phyloP scores from a whole-genome alignment of 1,140 invertebrate genomes.

The Proales similis region DNA sequence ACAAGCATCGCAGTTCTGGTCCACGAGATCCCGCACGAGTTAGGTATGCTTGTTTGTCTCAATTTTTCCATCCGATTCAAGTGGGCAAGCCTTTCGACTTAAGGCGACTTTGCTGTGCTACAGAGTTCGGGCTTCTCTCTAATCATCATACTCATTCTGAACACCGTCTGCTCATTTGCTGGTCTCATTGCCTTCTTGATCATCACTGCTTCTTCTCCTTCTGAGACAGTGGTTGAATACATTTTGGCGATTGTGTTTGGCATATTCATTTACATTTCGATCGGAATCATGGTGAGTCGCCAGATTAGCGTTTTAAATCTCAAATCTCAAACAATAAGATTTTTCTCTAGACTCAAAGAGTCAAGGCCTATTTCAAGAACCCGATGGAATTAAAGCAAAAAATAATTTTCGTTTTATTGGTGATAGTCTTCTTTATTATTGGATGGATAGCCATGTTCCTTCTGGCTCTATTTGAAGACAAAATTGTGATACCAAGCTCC shows the following conservation, averaged over 20 bases:
- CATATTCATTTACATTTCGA: slow-evolving; percentile 22
- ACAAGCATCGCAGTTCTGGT: slow-evolving; percentile 64
- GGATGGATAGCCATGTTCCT: slow-evolving; percentile 31
- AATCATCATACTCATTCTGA: slow-evolving; percentile 15
- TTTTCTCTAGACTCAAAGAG: background rate
- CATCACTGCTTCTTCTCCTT: background rate
- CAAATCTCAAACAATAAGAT: background rate
- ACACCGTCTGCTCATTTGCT: slow-evolving; percentile 6
- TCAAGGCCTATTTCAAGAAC: background rate
- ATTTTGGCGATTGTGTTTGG: slow-evolving; percentile 31
- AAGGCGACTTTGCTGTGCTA: slow-evolving; percentile 31
- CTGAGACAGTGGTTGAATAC: slow-evolving; percentile 7
- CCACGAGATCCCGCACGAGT: slow-evolving; percentile 66
- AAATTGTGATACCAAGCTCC: no score
- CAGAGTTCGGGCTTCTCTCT: slow-evolving; percentile 10
- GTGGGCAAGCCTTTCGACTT: slow-evolving; percentile 57
- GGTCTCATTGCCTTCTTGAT: slow-evolving; percentile 5
- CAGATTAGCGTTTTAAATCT: background rate
- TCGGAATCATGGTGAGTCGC: slow-evolving; percentile 28
- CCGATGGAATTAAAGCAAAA: slow-evolving; percentile 8
- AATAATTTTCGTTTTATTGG: background rate
- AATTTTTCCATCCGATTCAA: slow-evolving; percentile 56
- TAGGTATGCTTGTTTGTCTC: slow-evolving; percentile 58
- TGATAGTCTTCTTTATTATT: slow-evolving; percentile 2
- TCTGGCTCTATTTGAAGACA: slow-evolving; percentile 24